Evolutionary conservation across 2,113 vertebrate species (phyloP), one percentile per base, ranked within the genome.

Genomic region (Marcusenius ussheri): DNA sequence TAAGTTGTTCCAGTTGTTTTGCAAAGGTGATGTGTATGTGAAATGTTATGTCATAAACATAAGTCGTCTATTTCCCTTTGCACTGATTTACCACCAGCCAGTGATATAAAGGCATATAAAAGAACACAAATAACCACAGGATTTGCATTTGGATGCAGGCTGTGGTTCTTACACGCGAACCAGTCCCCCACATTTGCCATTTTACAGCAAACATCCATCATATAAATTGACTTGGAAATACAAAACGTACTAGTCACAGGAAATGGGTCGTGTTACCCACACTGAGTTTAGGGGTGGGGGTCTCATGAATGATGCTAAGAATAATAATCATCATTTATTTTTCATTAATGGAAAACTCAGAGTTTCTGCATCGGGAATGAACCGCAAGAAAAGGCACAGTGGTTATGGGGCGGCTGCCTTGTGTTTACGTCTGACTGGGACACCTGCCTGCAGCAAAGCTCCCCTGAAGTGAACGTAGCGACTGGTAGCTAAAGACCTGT

Each of bases 301-400:
- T n/a, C 92, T 91, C 84, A n/a, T 92, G 93, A 95, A 91, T 91
- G 92, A 94, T 94, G 91, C 89, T 91, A 94, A 94, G 92, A 94
- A 95, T 94, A 95, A 94, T 93, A 94, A 91, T 66, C 58, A 88
- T 93, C 90, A 94, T 94, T 93, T 93, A 94, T 94, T 95, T 95
- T 93, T 94, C 92, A 94, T 94, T 94, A 93, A 94, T 94, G 92
- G 95, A 93, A 95, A 95, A 94, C 94, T 87, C 70, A 19, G 74
- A 93, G 92, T 92, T 92, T 88, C 90, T 91, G 93, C 91, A 89
- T 85, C 90, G 45, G 91, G 91, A 92, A 93, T 94, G 94, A 94
- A 95, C 94, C 13, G 10, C 24, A 31, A 13, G 9, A 13, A 31
- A 13, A 70, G n/a, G n/a, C 10, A 13, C 0, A 27, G 27, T 80